phyloP scores from a whole-genome alignment of 2,888 invertebrate genomes.

The Dyspetes luteomarginatus region DNA sequence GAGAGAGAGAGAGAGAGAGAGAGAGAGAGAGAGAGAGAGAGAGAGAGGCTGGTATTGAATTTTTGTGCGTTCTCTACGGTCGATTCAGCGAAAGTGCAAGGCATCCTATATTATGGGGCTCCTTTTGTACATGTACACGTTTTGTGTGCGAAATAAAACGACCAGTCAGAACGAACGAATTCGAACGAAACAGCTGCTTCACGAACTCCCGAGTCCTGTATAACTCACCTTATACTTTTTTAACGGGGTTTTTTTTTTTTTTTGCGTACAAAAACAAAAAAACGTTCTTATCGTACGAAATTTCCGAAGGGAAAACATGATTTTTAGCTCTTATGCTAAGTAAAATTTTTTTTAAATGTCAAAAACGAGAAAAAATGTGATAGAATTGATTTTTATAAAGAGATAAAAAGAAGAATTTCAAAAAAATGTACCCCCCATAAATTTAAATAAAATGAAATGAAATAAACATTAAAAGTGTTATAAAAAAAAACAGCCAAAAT shows the following conservation, averaged over 20 bases:
- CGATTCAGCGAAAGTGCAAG: slow-evolving; percentile 82
- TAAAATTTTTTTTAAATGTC: neutral
- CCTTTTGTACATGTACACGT: slow-evolving; percentile 39
- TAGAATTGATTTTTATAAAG: neutral
- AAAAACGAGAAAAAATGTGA: neutral
- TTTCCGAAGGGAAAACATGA: neutral
- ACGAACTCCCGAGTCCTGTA: slow-evolving; percentile 8
- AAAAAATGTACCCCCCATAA: no score
- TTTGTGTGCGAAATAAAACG: slow-evolving; percentile 37
- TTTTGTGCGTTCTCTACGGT: slow-evolving; percentile 81
- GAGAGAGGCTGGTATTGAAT: slow-evolving; percentile 79
- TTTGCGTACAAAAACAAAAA: neutral
- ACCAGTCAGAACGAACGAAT: slow-evolving; percentile 38
- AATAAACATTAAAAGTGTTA: no score
- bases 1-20: slow-evolving; percentile 46
- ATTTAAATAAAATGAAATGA: no score
- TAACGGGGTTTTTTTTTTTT: neutral
- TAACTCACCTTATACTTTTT: slow-evolving; percentile 39
- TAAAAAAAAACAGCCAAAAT: no score
- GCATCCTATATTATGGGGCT: slow-evolving; percentile 64
- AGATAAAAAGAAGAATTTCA: no score
- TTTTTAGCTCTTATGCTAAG: neutral
- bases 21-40: neutral
- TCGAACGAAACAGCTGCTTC: slow-evolving; percentile 72
- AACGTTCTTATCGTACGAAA: neutral